These are phyloP conservation scores for Syrmaticus mikado DNA, from an alignment of 2,113 vertebrate genomes.

Conservation along the genomic window DNA sequence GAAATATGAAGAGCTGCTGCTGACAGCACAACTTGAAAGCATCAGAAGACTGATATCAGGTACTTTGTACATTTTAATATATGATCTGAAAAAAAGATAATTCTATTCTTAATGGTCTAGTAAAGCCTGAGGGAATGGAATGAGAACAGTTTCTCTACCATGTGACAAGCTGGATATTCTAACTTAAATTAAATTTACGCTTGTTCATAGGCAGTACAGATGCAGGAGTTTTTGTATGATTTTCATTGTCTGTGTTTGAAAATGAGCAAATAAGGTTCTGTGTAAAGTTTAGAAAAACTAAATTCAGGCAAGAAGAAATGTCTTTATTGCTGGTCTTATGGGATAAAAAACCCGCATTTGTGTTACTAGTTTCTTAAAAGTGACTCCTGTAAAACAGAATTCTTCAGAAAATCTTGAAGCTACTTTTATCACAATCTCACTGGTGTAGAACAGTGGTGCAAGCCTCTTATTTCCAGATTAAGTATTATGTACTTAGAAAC, in stretches of 20 bases:
- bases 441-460: neutral
- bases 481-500: neutral
- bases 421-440: neutral
- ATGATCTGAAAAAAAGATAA: neutral
- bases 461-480: neutral
- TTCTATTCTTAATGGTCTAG: neutral
- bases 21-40: slow-evolving; percentile 94
- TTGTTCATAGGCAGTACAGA: neutral
- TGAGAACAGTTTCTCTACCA: neutral
- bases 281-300: neutral
- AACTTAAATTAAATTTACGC: neutral
- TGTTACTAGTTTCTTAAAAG: neutral
- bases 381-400: neutral
- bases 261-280: neutral
- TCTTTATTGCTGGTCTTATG: neutral
- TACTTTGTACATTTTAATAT: slow-evolving; percentile 63
- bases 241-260: neutral
- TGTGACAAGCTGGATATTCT: neutral
- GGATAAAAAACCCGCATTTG: neutral
- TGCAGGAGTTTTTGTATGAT: neutral
- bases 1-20: slow-evolving; percentile 93
- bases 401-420: neutral
- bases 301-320: neutral
- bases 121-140: neutral
- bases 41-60: slow-evolving; percentile 93